Evolutionary conservation across 2,888 invertebrate species (phyloP).

Genomic region (Heteromurus nitidus): DNA sequence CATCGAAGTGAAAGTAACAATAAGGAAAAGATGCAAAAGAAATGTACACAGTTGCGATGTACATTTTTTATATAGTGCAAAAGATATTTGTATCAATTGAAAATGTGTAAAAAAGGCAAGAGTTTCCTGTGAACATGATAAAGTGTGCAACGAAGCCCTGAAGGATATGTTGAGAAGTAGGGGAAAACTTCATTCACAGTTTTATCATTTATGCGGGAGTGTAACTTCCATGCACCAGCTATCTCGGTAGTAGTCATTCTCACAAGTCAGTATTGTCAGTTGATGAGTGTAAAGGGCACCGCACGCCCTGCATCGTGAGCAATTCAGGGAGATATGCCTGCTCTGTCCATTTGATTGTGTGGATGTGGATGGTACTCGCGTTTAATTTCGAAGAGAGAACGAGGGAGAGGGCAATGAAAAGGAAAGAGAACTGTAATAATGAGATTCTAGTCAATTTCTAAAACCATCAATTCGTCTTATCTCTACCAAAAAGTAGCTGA

Average conservation of each 20-base stretch:
- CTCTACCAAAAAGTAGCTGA: constrained; percentile 59
- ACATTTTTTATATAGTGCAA: no score
- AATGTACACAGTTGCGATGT: no score
- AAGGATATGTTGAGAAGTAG: no score
- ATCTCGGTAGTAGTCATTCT: neutral
- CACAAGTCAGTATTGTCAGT: constrained; percentile 34
- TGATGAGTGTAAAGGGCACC: constrained; percentile 44
- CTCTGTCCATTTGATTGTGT: constrained; percentile 3
- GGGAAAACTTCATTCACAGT: neutral
- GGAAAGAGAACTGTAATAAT: constrained; percentile 58
- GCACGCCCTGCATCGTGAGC: constrained; percentile 34
- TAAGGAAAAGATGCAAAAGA: no score
- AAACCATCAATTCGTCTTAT: constrained; percentile 65
- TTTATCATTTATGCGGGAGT: neutral
- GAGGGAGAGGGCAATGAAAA: constrained; percentile 50
- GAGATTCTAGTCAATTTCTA: constrained; percentile 65
- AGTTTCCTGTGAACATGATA: constrained; percentile 42
- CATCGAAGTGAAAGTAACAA: no score
- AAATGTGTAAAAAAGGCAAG: neutral
- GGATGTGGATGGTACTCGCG: neutral
- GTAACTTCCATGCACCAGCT: neutral
- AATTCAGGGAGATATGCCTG: neutral
- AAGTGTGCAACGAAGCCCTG: no score
- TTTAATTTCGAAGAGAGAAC: constrained; percentile 42
- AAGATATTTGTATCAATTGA: constrained; percentile 8